These are phyloP conservation scores for Papilio gigon DNA, from an alignment of 2,888 invertebrate species.

Conservation along the genomic window DNA sequence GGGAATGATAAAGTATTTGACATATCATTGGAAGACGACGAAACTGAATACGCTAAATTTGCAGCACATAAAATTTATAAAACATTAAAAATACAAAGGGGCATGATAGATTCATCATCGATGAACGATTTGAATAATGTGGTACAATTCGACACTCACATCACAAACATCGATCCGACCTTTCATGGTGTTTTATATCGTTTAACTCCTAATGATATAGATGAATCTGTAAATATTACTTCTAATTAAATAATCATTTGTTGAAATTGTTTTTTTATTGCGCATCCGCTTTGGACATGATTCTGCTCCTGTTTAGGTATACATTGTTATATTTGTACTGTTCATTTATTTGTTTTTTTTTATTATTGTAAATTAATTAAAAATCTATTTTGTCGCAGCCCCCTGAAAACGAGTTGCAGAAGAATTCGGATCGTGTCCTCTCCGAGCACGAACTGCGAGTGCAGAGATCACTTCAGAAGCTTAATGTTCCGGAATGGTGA, in stretches of 20 bases:
- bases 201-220: constrained; percentile 60
- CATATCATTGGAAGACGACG: constrained; percentile 54
- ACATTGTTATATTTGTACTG: constrained; percentile 36
- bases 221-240: constrained; percentile 64
- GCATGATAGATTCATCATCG: constrained; percentile 71
- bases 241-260: constrained; percentile 43
- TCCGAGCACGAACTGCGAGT: constrained; percentile 97
- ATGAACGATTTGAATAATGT: constrained; percentile 60
- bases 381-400: constrained; percentile 84
- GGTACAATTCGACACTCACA: constrained; percentile 45
- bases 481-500: constrained; percentile 97
- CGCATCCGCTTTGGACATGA: background rate
- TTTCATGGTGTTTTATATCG: constrained; percentile 62
- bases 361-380: constrained; percentile 26
- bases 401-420: constrained; percentile 96
- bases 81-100: constrained; percentile 58
- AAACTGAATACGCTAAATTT: constrained; percentile 65
- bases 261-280: constrained; percentile 23
- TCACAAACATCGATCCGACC: constrained; percentile 49
- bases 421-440: constrained; percentile 90
- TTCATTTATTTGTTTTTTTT: constrained; percentile 13
- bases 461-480: constrained; percentile 95
- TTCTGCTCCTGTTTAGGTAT: constrained; percentile 35
- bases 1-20: constrained; percentile 53
- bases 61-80: constrained; percentile 69